phyloP scores from a whole-genome alignment of 92 coral and sea anemone species.

The Montipora capitata region DNA sequence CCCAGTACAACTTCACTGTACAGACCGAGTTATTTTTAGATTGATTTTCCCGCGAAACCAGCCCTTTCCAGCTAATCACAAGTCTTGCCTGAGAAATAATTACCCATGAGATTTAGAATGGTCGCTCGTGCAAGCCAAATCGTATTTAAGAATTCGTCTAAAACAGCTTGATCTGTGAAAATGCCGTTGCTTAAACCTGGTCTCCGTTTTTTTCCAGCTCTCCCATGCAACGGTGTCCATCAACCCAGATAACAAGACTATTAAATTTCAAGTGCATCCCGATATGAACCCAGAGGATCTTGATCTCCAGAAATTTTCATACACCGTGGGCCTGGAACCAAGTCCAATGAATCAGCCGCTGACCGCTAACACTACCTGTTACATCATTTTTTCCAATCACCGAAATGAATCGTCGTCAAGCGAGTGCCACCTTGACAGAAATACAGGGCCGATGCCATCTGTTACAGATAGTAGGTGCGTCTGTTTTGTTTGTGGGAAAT shows the following conservation, averaged over 20 bases:
- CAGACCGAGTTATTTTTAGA: too few relatives aligned
- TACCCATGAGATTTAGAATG: too few relatives aligned
- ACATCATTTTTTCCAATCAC: conserved; percentile 26
- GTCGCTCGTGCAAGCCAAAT: too few relatives aligned
- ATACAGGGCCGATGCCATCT: conserved; percentile 36
- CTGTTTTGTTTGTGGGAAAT: not conserved
- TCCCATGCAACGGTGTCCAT: conserved; percentile 74
- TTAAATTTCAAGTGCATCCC: conserved; percentile 65
- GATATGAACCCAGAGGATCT: conserved; percentile 50
- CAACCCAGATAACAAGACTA: conserved; percentile 84
- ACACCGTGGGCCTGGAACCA: conserved; percentile 66
- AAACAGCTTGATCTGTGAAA: too few relatives aligned
- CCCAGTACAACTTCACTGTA: too few relatives aligned
- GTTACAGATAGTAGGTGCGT: conserved; percentile 74
- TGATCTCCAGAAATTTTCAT: conserved; percentile 67
- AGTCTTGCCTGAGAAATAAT: too few relatives aligned
- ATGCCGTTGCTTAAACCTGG: too few relatives aligned
- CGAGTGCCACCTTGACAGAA: conserved; percentile 68
- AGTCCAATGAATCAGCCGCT: conserved; percentile 48
- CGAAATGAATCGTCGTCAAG: conserved; percentile 31
- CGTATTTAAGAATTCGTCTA: too few relatives aligned
- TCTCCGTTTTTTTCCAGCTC: conserved; percentile 75
- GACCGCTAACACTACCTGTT: conserved; percentile 55
- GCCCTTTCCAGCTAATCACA: too few relatives aligned
- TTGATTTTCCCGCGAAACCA: too few relatives aligned